Evolutionary conservation across 2,113 vertebrate species (phyloP).

Genomic region (Anolis carolinensis): DNA sequence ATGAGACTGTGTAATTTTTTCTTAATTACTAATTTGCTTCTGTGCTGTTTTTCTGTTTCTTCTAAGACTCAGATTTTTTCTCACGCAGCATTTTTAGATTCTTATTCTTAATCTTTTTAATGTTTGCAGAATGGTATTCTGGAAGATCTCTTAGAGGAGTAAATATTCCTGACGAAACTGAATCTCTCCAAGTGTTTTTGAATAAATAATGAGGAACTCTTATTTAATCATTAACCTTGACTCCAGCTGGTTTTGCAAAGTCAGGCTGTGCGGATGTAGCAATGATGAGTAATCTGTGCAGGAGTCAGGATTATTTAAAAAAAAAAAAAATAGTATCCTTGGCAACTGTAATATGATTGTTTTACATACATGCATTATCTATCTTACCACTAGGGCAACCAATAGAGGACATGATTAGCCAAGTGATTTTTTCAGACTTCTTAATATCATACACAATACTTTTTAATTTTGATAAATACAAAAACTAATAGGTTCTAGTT

Average conservation of each 20-base stretch:
- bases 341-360: conserved; percentile 15
- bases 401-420: not conserved
- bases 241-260: not conserved
- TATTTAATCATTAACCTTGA: conserved; percentile 24
- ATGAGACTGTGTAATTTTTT: not conserved
- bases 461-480: not conserved
- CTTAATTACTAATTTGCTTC: not conserved
- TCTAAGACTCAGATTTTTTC: not conserved
- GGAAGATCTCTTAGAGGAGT: not conserved
- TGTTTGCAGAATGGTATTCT: not conserved
- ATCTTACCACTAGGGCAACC: conserved; percentile 2
- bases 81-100: not conserved
- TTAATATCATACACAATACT: not conserved
- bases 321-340: conserved; percentile 17
- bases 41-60: not conserved
- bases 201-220: conserved; percentile 25
- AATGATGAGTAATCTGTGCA: conserved; percentile 20
- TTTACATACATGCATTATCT: conserved; percentile 6
- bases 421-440: not conserved
- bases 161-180: not conserved
- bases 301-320: conserved; percentile 11
- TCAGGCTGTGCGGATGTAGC: conserved; percentile 15
- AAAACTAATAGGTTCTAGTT: not conserved
- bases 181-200: not conserved
- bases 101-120: not conserved